Conservation (phyloP, 2,888 invertebrate genomes). For the Trissolcus japonicus region DNA sequence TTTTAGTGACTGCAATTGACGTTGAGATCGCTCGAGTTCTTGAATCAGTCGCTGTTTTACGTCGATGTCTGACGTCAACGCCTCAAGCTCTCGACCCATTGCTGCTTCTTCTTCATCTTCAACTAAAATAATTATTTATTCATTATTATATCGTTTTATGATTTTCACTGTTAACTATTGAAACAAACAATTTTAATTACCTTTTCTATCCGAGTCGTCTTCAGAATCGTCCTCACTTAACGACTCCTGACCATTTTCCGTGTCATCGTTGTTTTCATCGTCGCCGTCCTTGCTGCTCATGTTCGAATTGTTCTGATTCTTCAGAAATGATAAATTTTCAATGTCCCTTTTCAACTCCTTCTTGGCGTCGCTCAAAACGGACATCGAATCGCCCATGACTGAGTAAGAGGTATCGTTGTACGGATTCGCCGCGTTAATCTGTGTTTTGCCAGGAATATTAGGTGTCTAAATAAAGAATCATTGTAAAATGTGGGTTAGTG, state of each 20-base stretch:
- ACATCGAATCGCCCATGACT: slow-evolving; percentile 80
- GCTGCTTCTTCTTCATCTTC: slow-evolving; percentile 78
- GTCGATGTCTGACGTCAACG: slow-evolving; percentile 94
- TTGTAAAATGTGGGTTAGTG: slow-evolving; percentile 12
- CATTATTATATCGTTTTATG: background rate
- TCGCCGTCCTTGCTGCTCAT: slow-evolving; percentile 77
- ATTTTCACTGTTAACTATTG: background rate
- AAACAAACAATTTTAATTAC: slow-evolving; percentile 58
- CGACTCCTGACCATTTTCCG: slow-evolving; percentile 80
- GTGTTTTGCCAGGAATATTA: slow-evolving; percentile 32
- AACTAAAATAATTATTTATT: slow-evolving; percentile 66
- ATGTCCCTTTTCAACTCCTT: slow-evolving; percentile 85
- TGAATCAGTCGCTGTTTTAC: slow-evolving; percentile 96
- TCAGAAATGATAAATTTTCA: slow-evolving; percentile 77
- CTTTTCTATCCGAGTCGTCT: slow-evolving; percentile 81
- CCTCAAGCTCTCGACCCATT: slow-evolving; percentile 89
- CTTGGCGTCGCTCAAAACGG: slow-evolving; percentile 87
- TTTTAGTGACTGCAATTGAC: slow-evolving; percentile 88
- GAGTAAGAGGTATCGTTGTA: slow-evolving; percentile 78
- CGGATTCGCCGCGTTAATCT: slow-evolving; percentile 70
- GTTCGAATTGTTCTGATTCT: slow-evolving; percentile 68
- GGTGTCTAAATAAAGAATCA: slow-evolving; percentile 19
- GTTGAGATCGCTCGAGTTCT: slow-evolving; percentile 92
- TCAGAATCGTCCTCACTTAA: slow-evolving; percentile 78
- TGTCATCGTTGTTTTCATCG: slow-evolving; percentile 77